Evolutionary conservation across 92 coral and sea anemone genomes (phyloP), one percentile per base, ranked within the genome.

Genomic region (Paramuricea clavata): DNA sequence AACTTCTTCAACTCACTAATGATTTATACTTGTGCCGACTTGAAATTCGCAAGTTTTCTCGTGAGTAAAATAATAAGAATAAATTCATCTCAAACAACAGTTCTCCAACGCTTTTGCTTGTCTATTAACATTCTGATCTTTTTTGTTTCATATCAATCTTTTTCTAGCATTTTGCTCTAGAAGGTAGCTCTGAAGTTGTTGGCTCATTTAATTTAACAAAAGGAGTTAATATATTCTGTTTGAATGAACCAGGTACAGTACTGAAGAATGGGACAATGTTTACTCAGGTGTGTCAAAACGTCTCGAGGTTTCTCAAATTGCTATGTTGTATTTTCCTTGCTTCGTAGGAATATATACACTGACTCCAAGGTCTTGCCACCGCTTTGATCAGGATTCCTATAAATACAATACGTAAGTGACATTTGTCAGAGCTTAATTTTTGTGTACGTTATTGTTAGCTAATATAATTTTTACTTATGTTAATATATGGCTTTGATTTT

Each of bases 381-480:
- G 92, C 75, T 96, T 96, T 91, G 98, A 94, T 67, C 99, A 96
- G 86, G 97, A 96, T 71, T 94, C 95, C 59, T 96, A 91, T 90
- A 94, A 78, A 70, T 96, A 93, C 54, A 88, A 96, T 86, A 96
- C 99, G 99, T 96, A 86, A 93, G 99, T 85, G 2, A 0, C 30
- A 41, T 9, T 8, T 10, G 35, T 0, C 26, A 43, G 25, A 39
- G 4, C 52, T 9, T n/a, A 25, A 28, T 12, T 73, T 82, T 47
- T 28, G 27, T 49, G 11, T 26, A 15, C 5, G 17, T 27, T 2
- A 33, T 61, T 15, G 7, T 30, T 8, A 3, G n/a, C n/a, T n/a
- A n/a, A n/a, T n/a, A n/a, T n/a, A n/a, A n/a, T n/a, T n/a, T n/a
- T n/a, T n/a, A n/a, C n/a, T n/a, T n/a, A n/a, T n/a, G n/a, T n/a